These are phyloP conservation scores for Pogonophryne albipinna DNA, from an alignment of 2,797 vertebrate genomes.

Conservation along the genomic window DNA sequence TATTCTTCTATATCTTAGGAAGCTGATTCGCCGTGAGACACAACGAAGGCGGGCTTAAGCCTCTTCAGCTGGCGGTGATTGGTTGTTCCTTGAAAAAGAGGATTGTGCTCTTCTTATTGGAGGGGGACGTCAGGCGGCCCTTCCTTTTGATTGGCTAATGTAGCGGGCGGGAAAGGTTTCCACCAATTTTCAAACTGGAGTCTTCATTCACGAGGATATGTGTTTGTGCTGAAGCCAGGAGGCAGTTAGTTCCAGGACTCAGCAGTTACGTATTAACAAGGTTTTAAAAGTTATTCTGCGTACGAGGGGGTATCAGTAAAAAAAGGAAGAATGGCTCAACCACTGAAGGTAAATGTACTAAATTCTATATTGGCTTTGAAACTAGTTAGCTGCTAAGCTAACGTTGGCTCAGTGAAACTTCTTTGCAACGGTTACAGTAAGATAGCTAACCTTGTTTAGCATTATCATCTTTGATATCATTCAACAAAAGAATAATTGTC, in stretches of 20 bases:
- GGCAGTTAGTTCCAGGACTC: neutral
- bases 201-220: rapidly evolving
- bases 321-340: constrained; percentile 69
- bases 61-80: constrained; percentile 10
- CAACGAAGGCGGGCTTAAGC: constrained; percentile 14
- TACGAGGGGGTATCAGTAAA: neutral
- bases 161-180: constrained; percentile 29
- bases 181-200: constrained; percentile 20
- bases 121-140: rapidly evolving
- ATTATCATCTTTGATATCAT: too few species aligned
- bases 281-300: neutral
- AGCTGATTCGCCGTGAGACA: constrained; percentile 29
- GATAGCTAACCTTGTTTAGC: neutral
- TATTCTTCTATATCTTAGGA: neutral
- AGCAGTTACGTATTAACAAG: neutral
- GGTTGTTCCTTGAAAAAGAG: neutral
- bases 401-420: neutral
- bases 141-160: constrained; percentile 58
- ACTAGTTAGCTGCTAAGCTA: neutral
- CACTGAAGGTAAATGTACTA: constrained; percentile 73
- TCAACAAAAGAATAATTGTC: neutral
- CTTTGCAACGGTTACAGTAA: neutral
- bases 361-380: neutral
- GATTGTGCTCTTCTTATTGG: constrained; percentile 18
- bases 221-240: neutral